Conservation (phyloP, 2,797 vertebrate species). For the Mus caroli region DNA sequence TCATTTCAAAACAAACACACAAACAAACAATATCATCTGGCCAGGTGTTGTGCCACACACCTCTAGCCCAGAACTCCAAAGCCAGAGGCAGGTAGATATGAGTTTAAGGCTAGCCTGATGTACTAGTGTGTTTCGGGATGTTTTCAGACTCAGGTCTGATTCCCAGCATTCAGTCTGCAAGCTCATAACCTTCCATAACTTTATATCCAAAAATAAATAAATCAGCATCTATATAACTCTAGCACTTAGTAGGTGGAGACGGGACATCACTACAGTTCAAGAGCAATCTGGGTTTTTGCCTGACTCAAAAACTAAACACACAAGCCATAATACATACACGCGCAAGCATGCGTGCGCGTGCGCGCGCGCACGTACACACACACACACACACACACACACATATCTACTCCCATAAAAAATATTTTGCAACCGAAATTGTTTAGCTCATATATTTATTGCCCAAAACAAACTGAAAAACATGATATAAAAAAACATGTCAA, state of each 20-base stretch:
- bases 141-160: background rate
- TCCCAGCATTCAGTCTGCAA: background rate
- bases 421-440: slow-evolving; percentile 39
- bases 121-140: background rate
- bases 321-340: too few relatives aligned
- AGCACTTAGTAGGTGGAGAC: background rate
- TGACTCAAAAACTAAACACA: background rate
- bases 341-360: too few relatives aligned
- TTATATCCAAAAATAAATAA: background rate
- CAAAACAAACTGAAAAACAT: slow-evolving; percentile 51
- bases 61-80: background rate
- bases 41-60: background rate
- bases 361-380: too few relatives aligned
- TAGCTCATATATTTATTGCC: slow-evolving; percentile 38
- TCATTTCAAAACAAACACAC: background rate
- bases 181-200: background rate
- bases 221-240: background rate
- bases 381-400: too few relatives aligned
- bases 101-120: background rate
- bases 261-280: background rate
- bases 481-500: background rate
- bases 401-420: slow-evolving; percentile 21
- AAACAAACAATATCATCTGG: background rate
- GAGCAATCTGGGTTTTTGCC: background rate
- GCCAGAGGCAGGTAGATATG: background rate